These are phyloP conservation scores for Drosophila lacicola DNA, from an alignment of 2,888 invertebrate genomes.

Conservation along the genomic window DNA sequence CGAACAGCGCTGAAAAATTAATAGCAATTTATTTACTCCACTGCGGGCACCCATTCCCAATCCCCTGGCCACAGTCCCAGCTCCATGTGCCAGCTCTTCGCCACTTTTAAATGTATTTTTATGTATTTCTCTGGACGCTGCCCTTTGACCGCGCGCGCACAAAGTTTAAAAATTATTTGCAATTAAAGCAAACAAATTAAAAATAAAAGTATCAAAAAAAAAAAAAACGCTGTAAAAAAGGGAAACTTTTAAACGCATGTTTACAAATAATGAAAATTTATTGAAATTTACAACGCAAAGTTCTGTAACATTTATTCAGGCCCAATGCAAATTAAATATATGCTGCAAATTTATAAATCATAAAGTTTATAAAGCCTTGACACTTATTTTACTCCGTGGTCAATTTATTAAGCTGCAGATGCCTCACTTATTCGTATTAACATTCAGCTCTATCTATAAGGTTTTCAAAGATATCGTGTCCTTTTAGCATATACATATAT, in stretches of 20 bases:
- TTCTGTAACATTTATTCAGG: conserved; percentile 2
- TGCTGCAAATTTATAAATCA: conserved; percentile 4
- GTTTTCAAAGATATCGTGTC: too few species aligned
- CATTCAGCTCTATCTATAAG: too few species aligned
- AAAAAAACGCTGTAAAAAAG: conserved; percentile 2
- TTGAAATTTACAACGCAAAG: conserved; percentile 54
- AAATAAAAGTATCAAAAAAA: conserved; percentile 26
- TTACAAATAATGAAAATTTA: conserved; percentile 67
- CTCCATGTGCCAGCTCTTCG: conserved; percentile 12
- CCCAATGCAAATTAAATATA: conserved; percentile 31
- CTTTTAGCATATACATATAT: too few species aligned
- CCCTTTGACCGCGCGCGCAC: conserved; percentile 16
- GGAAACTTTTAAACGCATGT: conserved; percentile 52
- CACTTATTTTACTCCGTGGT: conserved; percentile 42
- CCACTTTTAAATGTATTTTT: conserved; percentile 61
- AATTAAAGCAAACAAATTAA: conserved; percentile 82
- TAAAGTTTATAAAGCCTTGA: conserved; percentile 29
- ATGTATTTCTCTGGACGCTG: conserved; percentile 22
- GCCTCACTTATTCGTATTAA: too few species aligned
- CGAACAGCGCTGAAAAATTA: conserved; percentile 82
- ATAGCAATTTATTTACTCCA: conserved; percentile 83
- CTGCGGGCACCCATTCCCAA: conserved; percentile 5
- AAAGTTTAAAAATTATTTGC: conserved; percentile 75
- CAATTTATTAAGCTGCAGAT: too few species aligned
- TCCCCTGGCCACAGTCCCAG: background rate